Evolutionary conservation across 2,113 vertebrate species (phyloP).

Genomic region (Tachycineta bicolor): DNA sequence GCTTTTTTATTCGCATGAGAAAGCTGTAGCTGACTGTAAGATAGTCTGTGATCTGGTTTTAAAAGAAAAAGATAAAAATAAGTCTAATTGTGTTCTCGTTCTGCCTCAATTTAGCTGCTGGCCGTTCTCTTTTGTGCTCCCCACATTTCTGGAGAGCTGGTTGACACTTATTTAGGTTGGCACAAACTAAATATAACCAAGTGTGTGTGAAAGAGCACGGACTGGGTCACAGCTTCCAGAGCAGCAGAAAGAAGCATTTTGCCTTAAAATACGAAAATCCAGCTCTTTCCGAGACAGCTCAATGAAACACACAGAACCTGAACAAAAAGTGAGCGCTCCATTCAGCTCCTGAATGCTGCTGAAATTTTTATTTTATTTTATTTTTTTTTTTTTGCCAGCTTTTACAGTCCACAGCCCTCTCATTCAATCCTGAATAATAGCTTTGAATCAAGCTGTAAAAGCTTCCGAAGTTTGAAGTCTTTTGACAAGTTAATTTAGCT

Average conservation of each 20-base stretch:
- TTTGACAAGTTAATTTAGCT: slow-evolving; percentile 84
- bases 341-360: slow-evolving; percentile 57
- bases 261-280: slow-evolving; percentile 4
- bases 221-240: not conserved
- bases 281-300: slow-evolving; percentile 55
- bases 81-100: not conserved
- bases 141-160: not conserved
- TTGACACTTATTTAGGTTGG: not conserved
- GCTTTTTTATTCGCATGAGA: not conserved
- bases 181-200: slow-evolving; percentile 9
- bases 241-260: not conserved
- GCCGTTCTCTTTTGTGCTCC: not conserved
- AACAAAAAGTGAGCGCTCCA: slow-evolving; percentile 69
- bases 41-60: not conserved
- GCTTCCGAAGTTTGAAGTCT: slow-evolving; percentile 82
- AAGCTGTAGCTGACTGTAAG: not conserved
- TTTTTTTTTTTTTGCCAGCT: slow-evolving; percentile 73
- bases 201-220: not conserved
- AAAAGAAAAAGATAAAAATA: slow-evolving; percentile 23
- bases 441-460: slow-evolving; percentile 77
- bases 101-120: slow-evolving; percentile 4
- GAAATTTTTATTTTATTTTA: slow-evolving; percentile 68
- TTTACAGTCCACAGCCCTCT: slow-evolving; percentile 74
- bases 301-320: slow-evolving; percentile 62
- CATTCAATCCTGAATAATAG: slow-evolving; percentile 80